A percentile compares a stretch with the other conserved stretches of the same genome.
These are phyloP conservation scores for Chrysemys picta DNA, from an alignment of 2,113 vertebrate species.

Conservation along the genomic window DNA sequence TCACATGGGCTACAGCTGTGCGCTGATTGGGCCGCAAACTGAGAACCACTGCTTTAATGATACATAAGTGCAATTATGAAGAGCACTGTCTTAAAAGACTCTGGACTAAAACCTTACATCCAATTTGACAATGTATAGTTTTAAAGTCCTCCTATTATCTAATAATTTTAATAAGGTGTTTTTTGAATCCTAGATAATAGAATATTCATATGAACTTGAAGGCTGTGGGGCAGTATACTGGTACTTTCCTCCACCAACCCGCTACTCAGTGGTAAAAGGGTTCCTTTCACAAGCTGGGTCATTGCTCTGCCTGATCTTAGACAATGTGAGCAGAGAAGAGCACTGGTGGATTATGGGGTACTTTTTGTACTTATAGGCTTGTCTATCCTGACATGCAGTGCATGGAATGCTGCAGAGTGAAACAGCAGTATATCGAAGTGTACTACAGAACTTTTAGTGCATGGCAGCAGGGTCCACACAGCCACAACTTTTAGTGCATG, in stretches of 20 bases:
- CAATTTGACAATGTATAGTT: fast-evolving
- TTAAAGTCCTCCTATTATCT: constrained; percentile 18
- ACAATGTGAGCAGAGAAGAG: background rate
- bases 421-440: background rate
- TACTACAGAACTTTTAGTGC: background rate
- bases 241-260: background rate
- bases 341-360: background rate
- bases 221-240: background rate
- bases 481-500: background rate
- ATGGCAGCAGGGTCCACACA: background rate
- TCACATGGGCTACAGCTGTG: no score
- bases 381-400: background rate
- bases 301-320: background rate
- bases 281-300: background rate
- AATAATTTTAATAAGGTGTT: background rate
- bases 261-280: background rate
- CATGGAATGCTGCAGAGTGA: background rate
- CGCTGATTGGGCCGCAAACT: no score
- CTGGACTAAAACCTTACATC: constrained; percentile 14
- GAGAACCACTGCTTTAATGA: background rate
- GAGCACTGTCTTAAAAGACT: constrained; percentile 22
- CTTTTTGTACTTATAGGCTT: background rate
- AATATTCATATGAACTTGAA: background rate
- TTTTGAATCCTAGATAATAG: background rate
- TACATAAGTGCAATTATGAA: background rate